phyloP scores from a whole-genome alignment of 2,888 invertebrate species.

The Epistrophe grossulariae region DNA sequence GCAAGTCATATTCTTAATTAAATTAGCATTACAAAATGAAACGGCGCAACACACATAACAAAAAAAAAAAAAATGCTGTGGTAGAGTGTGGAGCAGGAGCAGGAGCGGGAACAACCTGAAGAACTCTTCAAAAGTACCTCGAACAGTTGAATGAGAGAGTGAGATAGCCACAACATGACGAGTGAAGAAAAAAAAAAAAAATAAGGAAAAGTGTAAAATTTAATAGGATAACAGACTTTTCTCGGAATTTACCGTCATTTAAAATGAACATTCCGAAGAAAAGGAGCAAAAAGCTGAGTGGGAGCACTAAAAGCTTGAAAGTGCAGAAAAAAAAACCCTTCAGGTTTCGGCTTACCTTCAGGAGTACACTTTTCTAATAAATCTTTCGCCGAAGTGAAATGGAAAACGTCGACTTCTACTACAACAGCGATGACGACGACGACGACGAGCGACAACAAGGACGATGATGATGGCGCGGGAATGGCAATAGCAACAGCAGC shows the following conservation, averaged over 20 bases:
- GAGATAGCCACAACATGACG: neutral
- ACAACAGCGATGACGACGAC: neutral
- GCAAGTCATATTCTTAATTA: conserved; percentile 75
- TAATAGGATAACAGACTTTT: conserved; percentile 73
- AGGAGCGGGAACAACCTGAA: conserved; percentile 14
- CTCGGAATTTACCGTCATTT: conserved; percentile 68
- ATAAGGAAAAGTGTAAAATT: conserved; percentile 66
- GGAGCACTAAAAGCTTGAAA: conserved; percentile 56
- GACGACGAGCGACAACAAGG: neutral
- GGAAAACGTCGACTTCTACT: conserved; percentile 49
- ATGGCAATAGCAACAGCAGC: conserved; percentile 1
- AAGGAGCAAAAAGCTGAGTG: conserved; percentile 29
- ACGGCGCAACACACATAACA: conserved; percentile 56
- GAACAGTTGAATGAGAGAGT: neutral
- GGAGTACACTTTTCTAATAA: conserved; percentile 74
- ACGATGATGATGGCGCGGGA: neutral
- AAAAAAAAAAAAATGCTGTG: conserved; percentile 33
- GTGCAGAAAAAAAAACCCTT: conserved; percentile 67
- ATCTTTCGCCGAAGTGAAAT: conserved; percentile 65
- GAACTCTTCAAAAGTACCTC: conserved; percentile 20
- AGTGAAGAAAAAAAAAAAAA: conserved; percentile 8
- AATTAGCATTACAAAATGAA: conserved; percentile 75
- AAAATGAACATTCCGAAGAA: conserved; percentile 68
- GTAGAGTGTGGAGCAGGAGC: conserved; percentile 4
- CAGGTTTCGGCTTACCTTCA: conserved; percentile 74